Conservation (phyloP, 1,140 invertebrate genomes). For the Oncopodura yosiiana region DNA sequence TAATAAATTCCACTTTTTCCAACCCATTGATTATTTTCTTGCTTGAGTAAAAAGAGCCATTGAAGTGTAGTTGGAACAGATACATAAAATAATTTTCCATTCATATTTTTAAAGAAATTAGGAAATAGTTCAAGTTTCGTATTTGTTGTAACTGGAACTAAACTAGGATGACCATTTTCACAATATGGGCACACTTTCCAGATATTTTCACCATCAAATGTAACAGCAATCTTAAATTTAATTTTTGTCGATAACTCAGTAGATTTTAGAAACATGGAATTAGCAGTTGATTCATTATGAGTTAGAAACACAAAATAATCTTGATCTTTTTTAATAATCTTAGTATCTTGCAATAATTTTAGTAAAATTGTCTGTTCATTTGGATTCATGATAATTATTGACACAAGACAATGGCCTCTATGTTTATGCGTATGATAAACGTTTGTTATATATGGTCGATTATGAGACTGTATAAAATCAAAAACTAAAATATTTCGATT, state of each 20-base stretch:
- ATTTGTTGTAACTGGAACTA: background rate
- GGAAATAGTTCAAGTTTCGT: background rate
- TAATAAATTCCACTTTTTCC: slow-evolving; percentile 15
- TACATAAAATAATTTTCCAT: slow-evolving; percentile 13
- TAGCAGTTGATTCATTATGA: background rate
- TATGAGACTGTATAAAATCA: too few species aligned
- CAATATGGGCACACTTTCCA: slow-evolving; percentile 8
- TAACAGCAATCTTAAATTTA: slow-evolving; percentile 8
- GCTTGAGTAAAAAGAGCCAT: slow-evolving; percentile 14
- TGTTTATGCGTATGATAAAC: too few species aligned
- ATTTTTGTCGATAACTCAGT: slow-evolving; percentile 3
- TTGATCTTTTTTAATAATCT: background rate
- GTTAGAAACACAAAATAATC: slow-evolving; percentile 10
- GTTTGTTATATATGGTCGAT: too few species aligned
- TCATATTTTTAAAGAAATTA: slow-evolving; percentile 12
- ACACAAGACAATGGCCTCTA: too few species aligned
- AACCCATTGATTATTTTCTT: slow-evolving; percentile 6
- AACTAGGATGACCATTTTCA: slow-evolving; percentile 1
- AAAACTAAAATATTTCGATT: too few species aligned
- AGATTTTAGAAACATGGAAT: background rate
- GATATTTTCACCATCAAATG: background rate
- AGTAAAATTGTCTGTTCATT: too few species aligned
- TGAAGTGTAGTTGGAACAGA: slow-evolving; percentile 12
- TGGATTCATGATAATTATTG: too few species aligned
- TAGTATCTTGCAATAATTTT: too few species aligned